A percentile compares a stretch with the other conserved stretches of the same genome.
Conservation (phyloP, 2,113 vertebrate species). For the Nansenia antarctica region DNA sequence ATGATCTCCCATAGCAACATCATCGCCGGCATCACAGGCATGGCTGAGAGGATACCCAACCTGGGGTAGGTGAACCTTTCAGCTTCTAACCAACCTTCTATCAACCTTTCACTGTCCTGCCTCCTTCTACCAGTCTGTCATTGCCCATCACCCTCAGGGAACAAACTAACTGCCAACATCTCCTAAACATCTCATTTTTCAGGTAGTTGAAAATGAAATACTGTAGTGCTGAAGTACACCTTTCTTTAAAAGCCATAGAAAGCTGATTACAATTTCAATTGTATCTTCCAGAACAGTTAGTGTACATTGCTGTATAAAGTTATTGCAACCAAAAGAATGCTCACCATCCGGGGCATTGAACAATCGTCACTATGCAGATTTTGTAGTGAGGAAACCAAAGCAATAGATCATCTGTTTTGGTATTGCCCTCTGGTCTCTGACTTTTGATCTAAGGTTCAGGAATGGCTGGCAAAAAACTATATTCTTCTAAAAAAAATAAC, state of each 20-base stretch:
- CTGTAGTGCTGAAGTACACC: not conserved
- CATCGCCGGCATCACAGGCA: conserved; percentile 89
- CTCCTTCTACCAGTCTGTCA: not conserved
- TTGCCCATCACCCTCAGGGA: not conserved
- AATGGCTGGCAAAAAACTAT: too few relatives aligned
- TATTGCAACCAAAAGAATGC: too few relatives aligned
- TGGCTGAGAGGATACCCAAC: conserved; percentile 87
- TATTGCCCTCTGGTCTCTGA: too few relatives aligned
- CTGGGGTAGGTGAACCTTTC: conserved; percentile 74
- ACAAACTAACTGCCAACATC: not conserved
- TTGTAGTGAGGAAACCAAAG: too few relatives aligned
- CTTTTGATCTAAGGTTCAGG: too few relatives aligned
- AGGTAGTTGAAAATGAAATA: not conserved
- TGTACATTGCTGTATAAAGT: too few relatives aligned
- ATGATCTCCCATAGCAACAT: conserved; percentile 96
- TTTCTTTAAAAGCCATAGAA: not conserved
- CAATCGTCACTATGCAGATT: too few relatives aligned
- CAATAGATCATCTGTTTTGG: too few relatives aligned
- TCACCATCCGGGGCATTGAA: too few relatives aligned
- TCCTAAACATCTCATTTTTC: not conserved
- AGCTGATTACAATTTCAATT: not conserved
- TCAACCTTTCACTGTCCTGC: not conserved
- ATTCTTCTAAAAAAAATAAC: too few relatives aligned
- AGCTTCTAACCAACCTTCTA: not conserved
- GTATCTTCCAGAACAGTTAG: not conserved